Percentiles rank a stretch among this genome's conserved stretches.
Conservation (phyloP, 2,888 invertebrate genomes). For the Tenodera sinensis region DNA sequence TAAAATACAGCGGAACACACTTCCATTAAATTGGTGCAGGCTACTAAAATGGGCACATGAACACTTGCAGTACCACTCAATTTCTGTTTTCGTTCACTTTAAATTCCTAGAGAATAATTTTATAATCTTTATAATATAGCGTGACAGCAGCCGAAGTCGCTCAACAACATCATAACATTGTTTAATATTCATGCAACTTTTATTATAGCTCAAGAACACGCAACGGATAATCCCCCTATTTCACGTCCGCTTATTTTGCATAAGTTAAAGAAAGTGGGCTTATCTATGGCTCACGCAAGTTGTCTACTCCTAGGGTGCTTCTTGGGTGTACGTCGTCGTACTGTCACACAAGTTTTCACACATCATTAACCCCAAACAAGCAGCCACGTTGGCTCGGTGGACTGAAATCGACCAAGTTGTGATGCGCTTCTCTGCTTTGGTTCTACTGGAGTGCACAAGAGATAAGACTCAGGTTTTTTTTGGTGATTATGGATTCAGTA, state of each 20-base stretch:
- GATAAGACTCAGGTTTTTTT: neutral
- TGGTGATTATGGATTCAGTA: no score
- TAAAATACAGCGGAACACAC: no score
- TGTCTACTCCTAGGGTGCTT: neutral
- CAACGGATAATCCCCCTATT: neutral
- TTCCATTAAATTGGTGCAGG: no score
- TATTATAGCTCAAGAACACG: neutral
- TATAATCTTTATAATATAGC: no score
- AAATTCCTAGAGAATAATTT: no score
- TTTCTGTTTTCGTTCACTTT: no score
- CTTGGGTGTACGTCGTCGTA: neutral
- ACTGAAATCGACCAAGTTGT: neutral
- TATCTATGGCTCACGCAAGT: neutral
- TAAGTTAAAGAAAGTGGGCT: neutral
- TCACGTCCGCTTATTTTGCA: neutral
- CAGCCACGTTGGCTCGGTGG: neutral
- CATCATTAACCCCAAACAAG: neutral
- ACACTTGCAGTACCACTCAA: no score
- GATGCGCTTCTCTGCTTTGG: neutral
- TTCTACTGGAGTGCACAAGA: neutral
- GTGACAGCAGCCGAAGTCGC: no score
- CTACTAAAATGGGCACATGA: no score
- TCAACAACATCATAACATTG: no score
- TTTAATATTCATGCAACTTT: neutral
- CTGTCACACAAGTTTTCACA: neutral